A percentile compares a stretch with the other conserved stretches of the same genome.
Evolutionary conservation across 2,113 vertebrate genomes (phyloP).

Genomic region (Xiphophorus couchianus): DNA sequence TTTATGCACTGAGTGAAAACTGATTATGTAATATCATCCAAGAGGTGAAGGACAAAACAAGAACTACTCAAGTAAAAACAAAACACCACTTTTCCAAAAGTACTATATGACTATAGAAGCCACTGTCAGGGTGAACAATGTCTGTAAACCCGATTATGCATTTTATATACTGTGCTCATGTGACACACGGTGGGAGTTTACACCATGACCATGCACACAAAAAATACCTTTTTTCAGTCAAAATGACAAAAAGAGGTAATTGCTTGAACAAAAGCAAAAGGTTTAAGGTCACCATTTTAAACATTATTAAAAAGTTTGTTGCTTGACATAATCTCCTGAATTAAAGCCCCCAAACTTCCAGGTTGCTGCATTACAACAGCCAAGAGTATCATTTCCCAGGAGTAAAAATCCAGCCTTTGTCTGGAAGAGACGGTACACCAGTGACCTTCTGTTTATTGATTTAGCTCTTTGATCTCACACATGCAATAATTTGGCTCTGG

Average conservation of each 20-base stretch:
- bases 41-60: conserved; percentile 21
- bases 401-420: conserved; percentile 34
- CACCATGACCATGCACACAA: background rate
- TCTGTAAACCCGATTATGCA: background rate
- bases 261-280: conserved; percentile 10
- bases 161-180: conserved; percentile 2
- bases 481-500: conserved; percentile 25
- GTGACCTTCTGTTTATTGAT: conserved; percentile 60
- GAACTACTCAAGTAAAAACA: conserved; percentile 1
- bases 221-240: background rate
- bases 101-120: background rate
- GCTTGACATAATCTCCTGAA: conserved; percentile 25
- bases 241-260: conserved; percentile 4
- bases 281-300: conserved; percentile 19
- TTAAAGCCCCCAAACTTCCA: conserved; percentile 42
- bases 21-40: conserved; percentile 5
- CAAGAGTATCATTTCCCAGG: conserved; percentile 36
- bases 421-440: conserved; percentile 22
- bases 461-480: conserved; percentile 21
- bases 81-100: background rate
- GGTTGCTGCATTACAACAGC: conserved; percentile 16
- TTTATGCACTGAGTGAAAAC: conserved; percentile 17
- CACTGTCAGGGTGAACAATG: background rate
- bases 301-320: conserved; percentile 26
- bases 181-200: background rate